Percentiles rank a stretch among this genome's conserved stretches.
Conservation (phyloP, 2,888 invertebrate species). For the Scelioninae gen. 2 region DNA sequence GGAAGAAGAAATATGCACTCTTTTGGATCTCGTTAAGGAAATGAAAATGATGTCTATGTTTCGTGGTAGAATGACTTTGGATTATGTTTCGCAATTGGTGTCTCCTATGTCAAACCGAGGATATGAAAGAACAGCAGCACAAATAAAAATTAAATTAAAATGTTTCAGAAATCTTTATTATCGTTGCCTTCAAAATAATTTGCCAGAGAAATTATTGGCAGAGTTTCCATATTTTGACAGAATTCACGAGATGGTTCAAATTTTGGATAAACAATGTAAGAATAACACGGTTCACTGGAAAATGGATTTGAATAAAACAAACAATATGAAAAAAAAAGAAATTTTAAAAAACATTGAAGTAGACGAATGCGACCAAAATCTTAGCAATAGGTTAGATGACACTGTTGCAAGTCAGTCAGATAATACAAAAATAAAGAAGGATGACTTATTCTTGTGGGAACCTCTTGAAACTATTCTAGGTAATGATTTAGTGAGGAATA, state of each 20-base stretch:
- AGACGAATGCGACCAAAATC: slow-evolving; percentile 52
- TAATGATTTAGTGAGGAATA: slow-evolving; percentile 47
- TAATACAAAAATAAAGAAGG: neutral
- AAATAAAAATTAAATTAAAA: slow-evolving; percentile 64
- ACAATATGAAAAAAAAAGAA: slow-evolving; percentile 24
- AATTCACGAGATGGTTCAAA: slow-evolving; percentile 62
- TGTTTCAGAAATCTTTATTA: slow-evolving; percentile 61
- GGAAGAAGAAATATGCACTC: slow-evolving; percentile 61
- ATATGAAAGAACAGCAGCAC: slow-evolving; percentile 60
- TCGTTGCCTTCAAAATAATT: slow-evolving; percentile 58
- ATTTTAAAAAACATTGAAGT: slow-evolving; percentile 43
- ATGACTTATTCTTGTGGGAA: slow-evolving; percentile 54
- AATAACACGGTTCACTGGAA: neutral
- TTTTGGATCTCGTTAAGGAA: slow-evolving; percentile 60
- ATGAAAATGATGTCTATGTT: slow-evolving; percentile 56
- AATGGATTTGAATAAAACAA: neutral
- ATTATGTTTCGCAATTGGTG: slow-evolving; percentile 59
- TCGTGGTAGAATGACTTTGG: slow-evolving; percentile 62
- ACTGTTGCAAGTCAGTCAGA: neutral
- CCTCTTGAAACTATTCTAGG: slow-evolving; percentile 65
- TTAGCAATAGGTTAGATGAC: slow-evolving; percentile 3
- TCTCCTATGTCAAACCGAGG: slow-evolving; percentile 57
- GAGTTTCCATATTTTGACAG: slow-evolving; percentile 64
- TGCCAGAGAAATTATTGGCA: slow-evolving; percentile 46
- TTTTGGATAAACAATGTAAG: neutral